These are phyloP conservation scores for Todiramphus chloris DNA, from an alignment of 2,113 vertebrate species.

Conservation along the genomic window DNA sequence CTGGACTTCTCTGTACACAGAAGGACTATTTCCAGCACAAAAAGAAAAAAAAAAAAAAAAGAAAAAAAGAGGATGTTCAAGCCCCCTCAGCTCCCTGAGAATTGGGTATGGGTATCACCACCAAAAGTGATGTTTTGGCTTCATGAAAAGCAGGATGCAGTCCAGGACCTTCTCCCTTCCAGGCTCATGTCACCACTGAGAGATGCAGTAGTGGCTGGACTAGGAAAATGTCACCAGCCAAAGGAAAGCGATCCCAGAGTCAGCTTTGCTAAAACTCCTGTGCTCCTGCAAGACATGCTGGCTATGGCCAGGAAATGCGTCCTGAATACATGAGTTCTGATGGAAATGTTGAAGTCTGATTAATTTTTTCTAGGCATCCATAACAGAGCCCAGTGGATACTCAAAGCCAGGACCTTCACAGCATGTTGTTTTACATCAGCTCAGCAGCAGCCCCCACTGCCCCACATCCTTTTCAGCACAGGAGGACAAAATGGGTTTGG, in stretches of 20 bases:
- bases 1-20: neutral
- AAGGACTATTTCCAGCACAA: neutral
- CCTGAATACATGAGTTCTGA: neutral
- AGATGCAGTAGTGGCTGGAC: neutral
- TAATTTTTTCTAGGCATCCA: neutral
- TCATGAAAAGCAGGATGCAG: neutral
- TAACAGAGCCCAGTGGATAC: neutral
- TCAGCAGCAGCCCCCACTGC: neutral
- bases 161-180: neutral
- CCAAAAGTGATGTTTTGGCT: rapidly evolving
- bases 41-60: neutral
- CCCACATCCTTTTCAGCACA: neutral
- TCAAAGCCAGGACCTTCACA: rapidly evolving
- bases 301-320: neutral
- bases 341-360: neutral
- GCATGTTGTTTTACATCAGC: neutral
- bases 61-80: neutral
- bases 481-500: neutral
- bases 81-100: rapidly evolving
- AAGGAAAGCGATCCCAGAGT: neutral
- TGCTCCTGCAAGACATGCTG: rapidly evolving
- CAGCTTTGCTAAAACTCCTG: neutral
- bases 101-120: neutral
- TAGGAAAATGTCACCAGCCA: neutral
- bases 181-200: neutral